Conservation (phyloP, 2,888 invertebrate species). For the Stenodema calcarata region DNA sequence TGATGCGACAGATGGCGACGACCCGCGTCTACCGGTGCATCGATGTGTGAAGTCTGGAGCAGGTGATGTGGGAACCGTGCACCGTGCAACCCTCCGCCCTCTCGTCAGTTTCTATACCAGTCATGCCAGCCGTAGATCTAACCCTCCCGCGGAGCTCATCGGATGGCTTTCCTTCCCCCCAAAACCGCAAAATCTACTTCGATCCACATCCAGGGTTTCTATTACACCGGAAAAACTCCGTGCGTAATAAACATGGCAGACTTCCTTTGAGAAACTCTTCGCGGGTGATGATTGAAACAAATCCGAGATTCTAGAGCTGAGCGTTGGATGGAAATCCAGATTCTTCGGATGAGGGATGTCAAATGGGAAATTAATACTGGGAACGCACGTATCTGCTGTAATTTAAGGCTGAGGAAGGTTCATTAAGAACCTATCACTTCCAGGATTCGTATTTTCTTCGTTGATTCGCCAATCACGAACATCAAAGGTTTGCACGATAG, state of each 20-base stretch:
- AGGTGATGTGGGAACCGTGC: constrained; percentile 2
- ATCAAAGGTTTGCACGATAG: no score
- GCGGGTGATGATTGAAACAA: neutral
- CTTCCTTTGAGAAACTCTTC: neutral
- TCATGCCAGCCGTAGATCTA: neutral
- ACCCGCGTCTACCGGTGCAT: neutral
- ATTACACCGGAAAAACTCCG: neutral
- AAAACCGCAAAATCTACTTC: neutral
- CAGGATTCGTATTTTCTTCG: no score
- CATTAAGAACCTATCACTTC: no score
- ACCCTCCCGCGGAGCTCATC: neutral
- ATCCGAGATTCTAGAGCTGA: neutral
- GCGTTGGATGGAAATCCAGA: no score
- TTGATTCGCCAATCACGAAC: no score
- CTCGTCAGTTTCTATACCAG: neutral
- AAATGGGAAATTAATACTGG: neutral
- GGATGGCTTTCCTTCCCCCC: neutral
- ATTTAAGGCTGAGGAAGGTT: no score
- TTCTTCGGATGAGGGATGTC: neutral
- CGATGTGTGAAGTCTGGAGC: neutral
- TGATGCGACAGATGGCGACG: neutral
- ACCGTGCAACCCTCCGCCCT: constrained; percentile 1
- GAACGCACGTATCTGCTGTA: no score
- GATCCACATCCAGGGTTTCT: neutral
- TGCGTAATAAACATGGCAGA: neutral